Conservation (phyloP, 2,797 vertebrate genomes). For the Rhinatrema bivittatum region DNA sequence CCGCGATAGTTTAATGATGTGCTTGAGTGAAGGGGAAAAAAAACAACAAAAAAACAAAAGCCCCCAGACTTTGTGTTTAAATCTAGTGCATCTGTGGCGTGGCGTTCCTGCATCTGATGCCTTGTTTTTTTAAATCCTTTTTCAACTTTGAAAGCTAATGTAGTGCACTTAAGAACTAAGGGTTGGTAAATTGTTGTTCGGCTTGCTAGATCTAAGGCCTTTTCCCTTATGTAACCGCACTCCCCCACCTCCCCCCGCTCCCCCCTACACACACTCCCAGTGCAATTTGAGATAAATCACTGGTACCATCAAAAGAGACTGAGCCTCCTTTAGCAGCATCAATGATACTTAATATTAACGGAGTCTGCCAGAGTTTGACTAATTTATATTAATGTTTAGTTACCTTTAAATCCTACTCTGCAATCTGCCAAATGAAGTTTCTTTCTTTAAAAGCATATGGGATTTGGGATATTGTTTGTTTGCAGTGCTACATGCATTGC, state of each 20-base stretch:
- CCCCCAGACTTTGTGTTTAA: constrained; percentile 28
- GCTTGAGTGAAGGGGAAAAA: background rate
- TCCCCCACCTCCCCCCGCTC: constrained; percentile 2
- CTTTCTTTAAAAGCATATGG: no score
- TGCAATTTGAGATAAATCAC: constrained; percentile 16
- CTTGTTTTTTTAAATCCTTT: constrained; percentile 20
- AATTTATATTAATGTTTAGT: constrained; percentile 12
- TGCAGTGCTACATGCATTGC: no score
- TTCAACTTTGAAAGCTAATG: constrained; percentile 24
- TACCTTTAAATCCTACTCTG: no score
- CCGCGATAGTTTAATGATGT: constrained; percentile 28
- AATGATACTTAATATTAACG: constrained; percentile 22
- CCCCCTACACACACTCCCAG: constrained; percentile 15
- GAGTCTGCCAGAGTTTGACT: constrained; percentile 8
- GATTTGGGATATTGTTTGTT: no score
- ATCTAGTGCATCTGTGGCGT: constrained; percentile 32
- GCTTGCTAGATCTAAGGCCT: constrained; percentile 7
- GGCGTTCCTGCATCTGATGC: constrained; percentile 8
- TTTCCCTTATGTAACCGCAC: constrained; percentile 11
- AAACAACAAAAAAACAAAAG: no score
- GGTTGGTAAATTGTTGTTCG: constrained; percentile 18
- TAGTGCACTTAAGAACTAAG: constrained; percentile 19
- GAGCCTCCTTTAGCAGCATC: constrained; percentile 10
- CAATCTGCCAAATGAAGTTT: no score
- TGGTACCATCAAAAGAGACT: constrained; percentile 17